Conservation (phyloP, 2,797 vertebrate genomes). For the Cirrhinus mrigala region DNA sequence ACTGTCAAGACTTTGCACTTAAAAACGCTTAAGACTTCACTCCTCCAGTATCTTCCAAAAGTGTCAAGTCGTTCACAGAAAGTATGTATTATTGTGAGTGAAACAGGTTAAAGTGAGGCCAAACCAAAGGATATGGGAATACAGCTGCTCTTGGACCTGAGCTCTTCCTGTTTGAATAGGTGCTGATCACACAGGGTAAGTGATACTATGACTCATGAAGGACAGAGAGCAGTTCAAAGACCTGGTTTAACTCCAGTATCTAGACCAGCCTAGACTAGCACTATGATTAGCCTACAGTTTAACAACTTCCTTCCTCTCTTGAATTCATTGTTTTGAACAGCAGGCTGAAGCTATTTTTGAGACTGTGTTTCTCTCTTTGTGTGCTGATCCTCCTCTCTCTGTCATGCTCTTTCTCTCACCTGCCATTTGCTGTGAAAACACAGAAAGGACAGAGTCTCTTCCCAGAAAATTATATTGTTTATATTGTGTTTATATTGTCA, state of each 20-base stretch:
- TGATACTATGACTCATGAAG: conserved; percentile 18
- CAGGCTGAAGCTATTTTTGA: conserved; percentile 76
- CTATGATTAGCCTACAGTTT: conserved; percentile 70
- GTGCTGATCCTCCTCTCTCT: conserved; percentile 37
- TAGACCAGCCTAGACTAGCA: conserved; percentile 63
- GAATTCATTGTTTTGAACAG: conserved; percentile 75
- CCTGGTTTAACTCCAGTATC: conserved; percentile 61
- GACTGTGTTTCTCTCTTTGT: conserved; percentile 53
- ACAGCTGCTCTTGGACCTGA: neutral
- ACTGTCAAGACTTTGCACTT: neutral
- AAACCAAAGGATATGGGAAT: neutral
- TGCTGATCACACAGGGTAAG: neutral
- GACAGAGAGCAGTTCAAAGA: conserved; percentile 53
- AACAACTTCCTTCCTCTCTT: conserved; percentile 79
- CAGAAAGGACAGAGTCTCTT: conserved; percentile 48
- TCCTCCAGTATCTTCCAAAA: neutral
- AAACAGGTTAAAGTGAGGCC: conserved; percentile 4
- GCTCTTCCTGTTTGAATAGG: conserved; percentile 27
- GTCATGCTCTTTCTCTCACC: conserved; percentile 31
- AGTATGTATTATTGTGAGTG: neutral
- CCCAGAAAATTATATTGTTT: conserved; percentile 62
- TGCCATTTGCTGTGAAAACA: conserved; percentile 68
- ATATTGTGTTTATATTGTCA: conserved; percentile 60
- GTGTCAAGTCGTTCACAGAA: neutral
- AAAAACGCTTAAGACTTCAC: neutral